These are phyloP conservation scores for Eretmochelys imbricata DNA, from an alignment of 2,113 vertebrate genomes.

Conservation along the genomic window DNA sequence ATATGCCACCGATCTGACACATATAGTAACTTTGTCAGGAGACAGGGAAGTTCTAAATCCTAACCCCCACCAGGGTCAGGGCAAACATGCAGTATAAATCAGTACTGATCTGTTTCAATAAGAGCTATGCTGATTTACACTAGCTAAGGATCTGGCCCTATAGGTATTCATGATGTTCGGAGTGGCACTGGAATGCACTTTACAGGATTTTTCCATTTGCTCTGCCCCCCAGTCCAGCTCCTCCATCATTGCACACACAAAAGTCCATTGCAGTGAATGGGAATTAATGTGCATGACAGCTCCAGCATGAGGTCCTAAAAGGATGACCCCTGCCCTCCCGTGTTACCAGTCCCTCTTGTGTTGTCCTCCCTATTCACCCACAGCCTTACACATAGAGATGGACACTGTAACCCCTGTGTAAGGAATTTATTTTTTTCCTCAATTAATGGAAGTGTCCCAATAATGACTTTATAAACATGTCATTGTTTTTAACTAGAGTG, in stretches of 20 bases:
- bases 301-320: not conserved
- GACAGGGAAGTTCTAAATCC: accelerated
- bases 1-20: accelerated
- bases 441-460: not conserved
- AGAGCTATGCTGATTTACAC: not conserved
- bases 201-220: not conserved
- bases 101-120: not conserved
- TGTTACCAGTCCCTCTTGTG: not conserved
- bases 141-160: not conserved
- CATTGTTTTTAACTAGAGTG: not conserved
- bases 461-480: constrained; percentile 5
- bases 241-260: not conserved
- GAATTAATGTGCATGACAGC: not conserved
- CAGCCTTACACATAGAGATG: not conserved
- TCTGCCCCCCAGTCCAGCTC: constrained; percentile 21
- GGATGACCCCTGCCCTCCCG: not conserved
- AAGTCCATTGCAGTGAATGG: not conserved
- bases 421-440: not conserved
- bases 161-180: accelerated
- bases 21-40: not conserved
- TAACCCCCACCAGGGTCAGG: not conserved
- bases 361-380: not conserved
- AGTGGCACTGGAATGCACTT: not conserved
- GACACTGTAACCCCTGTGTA: not conserved
- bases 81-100: not conserved